Conservation (phyloP, 2,113 vertebrate species). For the Siphamia tubifer region DNA sequence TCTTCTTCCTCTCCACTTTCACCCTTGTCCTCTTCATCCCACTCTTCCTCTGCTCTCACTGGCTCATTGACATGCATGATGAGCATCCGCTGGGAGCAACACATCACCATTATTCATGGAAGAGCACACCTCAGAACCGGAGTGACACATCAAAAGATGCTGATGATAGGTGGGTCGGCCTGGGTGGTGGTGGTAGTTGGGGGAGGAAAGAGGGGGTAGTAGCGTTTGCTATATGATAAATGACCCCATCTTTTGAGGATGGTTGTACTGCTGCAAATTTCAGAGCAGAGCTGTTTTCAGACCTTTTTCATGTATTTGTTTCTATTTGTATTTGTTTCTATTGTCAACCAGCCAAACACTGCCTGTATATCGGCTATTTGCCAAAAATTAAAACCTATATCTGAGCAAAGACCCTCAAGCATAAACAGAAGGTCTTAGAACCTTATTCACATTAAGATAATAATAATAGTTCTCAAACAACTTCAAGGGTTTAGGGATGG, state of each 20-base stretch:
- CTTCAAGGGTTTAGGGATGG: too few relatives aligned
- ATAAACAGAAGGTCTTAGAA: conserved; percentile 19
- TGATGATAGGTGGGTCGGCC: conserved; percentile 61
- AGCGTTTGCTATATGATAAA: conserved; percentile 52
- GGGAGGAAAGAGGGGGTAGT: too few relatives aligned
- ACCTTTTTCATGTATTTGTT: not conserved
- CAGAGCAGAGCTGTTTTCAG: conserved; percentile 19
- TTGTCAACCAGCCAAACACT: not conserved
- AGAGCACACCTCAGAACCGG: conserved; percentile 52
- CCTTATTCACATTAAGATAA: conserved; percentile 41
- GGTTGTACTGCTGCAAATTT: conserved; percentile 36
- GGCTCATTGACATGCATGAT: conserved; percentile 60
- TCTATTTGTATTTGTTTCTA: not conserved
- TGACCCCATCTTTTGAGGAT: conserved; percentile 38
- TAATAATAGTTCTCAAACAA: conserved; percentile 10
- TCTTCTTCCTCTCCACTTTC: conserved; percentile 23
- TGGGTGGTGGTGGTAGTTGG: conserved; percentile 14
- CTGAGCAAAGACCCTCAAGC: too few relatives aligned
- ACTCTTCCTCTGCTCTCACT: conserved; percentile 6
- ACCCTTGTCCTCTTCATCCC: conserved; percentile 27
- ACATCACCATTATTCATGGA: conserved; percentile 68
- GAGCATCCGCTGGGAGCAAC: conserved; percentile 49
- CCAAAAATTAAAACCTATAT: not conserved
- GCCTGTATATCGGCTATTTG: not conserved
- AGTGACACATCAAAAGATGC: conserved; percentile 69